A percentile compares a stretch with the other conserved stretches of the same genome.
phyloP scores from a whole-genome alignment of 2,888 invertebrate species.

The Macroteleia sp. region DNA sequence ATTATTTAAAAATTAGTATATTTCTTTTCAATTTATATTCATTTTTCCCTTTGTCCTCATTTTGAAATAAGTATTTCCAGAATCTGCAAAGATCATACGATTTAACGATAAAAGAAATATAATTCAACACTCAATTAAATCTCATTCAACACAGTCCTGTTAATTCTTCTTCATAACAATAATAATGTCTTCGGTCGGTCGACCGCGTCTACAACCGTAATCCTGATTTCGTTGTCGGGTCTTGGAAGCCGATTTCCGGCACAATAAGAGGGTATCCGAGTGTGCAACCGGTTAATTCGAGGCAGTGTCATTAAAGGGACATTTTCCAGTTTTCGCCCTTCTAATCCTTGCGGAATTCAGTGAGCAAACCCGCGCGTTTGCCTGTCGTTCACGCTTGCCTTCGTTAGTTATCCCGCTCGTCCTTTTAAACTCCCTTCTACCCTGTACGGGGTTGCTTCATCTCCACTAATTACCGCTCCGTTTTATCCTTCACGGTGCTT shows the following conservation, averaged over 20 bases:
- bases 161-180: slow-evolving; percentile 39
- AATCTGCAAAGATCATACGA: no score
- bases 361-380: slow-evolving; percentile 79
- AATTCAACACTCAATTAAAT: slow-evolving; percentile 28
- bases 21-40: no score
- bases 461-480: slow-evolving; percentile 82
- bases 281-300: slow-evolving; percentile 77
- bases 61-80: no score
- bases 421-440: slow-evolving; percentile 69
- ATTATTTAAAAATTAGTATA: no score
- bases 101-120: no score
- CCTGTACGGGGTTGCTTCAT: slow-evolving; percentile 70
- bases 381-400: slow-evolving; percentile 79
- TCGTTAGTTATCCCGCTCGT: slow-evolving; percentile 76
- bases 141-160: slow-evolving; percentile 18
- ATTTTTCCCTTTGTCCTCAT: no score
- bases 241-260: slow-evolving; percentile 58
- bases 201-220: slow-evolving; percentile 49
- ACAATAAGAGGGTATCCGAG: slow-evolving; percentile 56
- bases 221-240: slow-evolving; percentile 51
- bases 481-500: slow-evolving; percentile 76
- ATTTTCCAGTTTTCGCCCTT: slow-evolving; percentile 83
- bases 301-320: slow-evolving; percentile 83
- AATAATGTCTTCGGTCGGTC: slow-evolving; percentile 42
- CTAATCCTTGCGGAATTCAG: slow-evolving; percentile 82